phyloP scores from a whole-genome alignment of 1,140 invertebrate genomes.

The Fopius arisanus region DNA sequence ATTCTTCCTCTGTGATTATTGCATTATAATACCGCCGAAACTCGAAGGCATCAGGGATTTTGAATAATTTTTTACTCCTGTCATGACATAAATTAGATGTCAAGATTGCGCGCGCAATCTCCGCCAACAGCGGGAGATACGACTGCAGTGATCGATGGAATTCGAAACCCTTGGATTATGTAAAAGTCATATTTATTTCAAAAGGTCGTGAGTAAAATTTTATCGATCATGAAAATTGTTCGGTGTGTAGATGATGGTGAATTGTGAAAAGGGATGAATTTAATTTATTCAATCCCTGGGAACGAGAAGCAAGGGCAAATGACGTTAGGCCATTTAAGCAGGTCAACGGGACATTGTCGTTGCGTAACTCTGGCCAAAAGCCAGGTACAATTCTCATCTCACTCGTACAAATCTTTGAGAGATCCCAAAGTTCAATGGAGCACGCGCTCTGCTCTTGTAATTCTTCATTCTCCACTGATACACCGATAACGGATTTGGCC shows the following conservation, averaged over 20 bases:
- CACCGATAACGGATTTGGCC: background rate
- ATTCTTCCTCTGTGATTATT: background rate
- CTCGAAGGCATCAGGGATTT: no score
- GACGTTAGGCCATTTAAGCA: slow-evolving; percentile 46
- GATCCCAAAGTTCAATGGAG: slow-evolving; percentile 64
- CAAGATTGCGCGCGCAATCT: background rate
- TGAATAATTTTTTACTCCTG: background rate
- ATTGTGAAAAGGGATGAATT: slow-evolving; percentile 23
- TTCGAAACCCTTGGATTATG: background rate
- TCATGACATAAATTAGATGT: background rate
- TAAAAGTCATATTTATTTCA: background rate
- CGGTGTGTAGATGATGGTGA: background rate
- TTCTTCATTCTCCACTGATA: slow-evolving; percentile 7
- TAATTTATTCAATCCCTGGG: slow-evolving; percentile 35
- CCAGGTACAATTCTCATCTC: background rate
- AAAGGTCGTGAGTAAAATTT: background rate
- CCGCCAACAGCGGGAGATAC: background rate
- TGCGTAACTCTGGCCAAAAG: background rate
- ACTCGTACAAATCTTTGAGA: slow-evolving; percentile 57
- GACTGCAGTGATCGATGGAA: background rate
- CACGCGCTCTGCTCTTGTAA: slow-evolving; percentile 34
- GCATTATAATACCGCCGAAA: background rate
- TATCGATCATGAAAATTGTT: background rate
- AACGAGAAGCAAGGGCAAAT: slow-evolving; percentile 56
- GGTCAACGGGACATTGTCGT: slow-evolving; percentile 51